These are phyloP conservation scores for Drosophila testacea DNA, from an alignment of 2,888 invertebrate genomes.

Conservation along the genomic window DNA sequence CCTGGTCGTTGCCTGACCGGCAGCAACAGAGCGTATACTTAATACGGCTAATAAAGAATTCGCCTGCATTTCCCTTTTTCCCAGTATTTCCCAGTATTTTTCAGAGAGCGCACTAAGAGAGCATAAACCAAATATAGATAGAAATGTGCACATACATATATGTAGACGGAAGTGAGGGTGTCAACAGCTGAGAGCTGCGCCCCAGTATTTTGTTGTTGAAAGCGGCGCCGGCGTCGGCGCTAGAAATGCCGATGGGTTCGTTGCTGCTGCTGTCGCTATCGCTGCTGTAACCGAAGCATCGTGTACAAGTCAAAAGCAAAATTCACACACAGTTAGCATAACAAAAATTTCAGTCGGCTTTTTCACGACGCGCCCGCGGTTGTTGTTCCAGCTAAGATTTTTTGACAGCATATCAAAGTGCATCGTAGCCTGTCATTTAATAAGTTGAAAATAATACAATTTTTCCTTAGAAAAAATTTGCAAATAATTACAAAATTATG, in stretches of 20 bases:
- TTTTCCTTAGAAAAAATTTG: background rate
- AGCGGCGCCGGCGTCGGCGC: slow-evolving; percentile 56
- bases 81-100: slow-evolving; percentile 56
- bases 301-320: slow-evolving; percentile 57
- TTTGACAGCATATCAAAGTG: slow-evolving; percentile 23
- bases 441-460: background rate
- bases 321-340: slow-evolving; percentile 64
- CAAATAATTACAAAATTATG: slow-evolving; percentile 13
- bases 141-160: background rate
- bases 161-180: slow-evolving; percentile 43
- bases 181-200: slow-evolving; percentile 72
- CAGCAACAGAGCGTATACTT: slow-evolving; percentile 72
- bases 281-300: slow-evolving; percentile 31
- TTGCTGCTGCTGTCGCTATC: background rate
- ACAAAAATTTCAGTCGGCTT: slow-evolving; percentile 79
- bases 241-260: slow-evolving; percentile 30
- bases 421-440: slow-evolving; percentile 3
- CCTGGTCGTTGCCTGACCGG: slow-evolving; percentile 19
- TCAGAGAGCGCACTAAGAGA: slow-evolving; percentile 13
- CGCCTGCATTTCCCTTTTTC: slow-evolving; percentile 51
- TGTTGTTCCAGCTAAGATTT: slow-evolving; percentile 60
- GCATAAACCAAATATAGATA: slow-evolving; percentile 4
- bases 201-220: slow-evolving; percentile 65
- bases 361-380: slow-evolving; percentile 79
- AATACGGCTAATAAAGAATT: slow-evolving; percentile 31